phyloP scores from a whole-genome alignment of 2,888 invertebrate species.

The Drosophila bunnanda region DNA sequence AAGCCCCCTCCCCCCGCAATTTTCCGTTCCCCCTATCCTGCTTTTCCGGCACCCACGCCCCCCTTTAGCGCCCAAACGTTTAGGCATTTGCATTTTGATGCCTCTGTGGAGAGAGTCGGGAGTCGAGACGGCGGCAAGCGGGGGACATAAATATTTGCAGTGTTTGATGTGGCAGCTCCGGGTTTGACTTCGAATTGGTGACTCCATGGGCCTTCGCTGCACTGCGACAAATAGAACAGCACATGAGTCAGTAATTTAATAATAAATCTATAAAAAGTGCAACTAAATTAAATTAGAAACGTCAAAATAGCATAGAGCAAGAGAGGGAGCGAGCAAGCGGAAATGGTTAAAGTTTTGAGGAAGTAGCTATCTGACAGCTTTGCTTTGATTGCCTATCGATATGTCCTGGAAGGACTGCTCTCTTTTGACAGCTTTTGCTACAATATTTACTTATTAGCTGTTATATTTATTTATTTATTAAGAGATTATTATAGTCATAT shows the following conservation, averaged over 20 bases:
- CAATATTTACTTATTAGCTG: not conserved
- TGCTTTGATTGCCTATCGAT: not conserved
- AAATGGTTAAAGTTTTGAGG: not conserved
- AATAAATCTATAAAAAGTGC: not conserved
- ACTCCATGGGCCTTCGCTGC: slow-evolving; percentile 6
- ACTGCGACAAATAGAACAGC: not conserved
- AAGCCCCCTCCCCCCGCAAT: not conserved
- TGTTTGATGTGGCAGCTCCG: slow-evolving; percentile 71
- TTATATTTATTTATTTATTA: not conserved
- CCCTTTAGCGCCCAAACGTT: slow-evolving; percentile 52
- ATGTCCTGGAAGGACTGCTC: not conserved
- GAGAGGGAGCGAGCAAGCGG: not conserved
- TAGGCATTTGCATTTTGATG: slow-evolving; percentile 80
- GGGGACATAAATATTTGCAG: slow-evolving; percentile 78
- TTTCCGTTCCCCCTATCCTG: not conserved
- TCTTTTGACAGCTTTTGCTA: not conserved
- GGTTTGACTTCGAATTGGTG: slow-evolving; percentile 49
- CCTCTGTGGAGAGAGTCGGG: slow-evolving; percentile 7
- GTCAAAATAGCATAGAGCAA: not conserved
- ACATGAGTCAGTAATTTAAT: not conserved
- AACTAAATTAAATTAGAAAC: not conserved
- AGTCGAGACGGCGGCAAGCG: slow-evolving; percentile 3
- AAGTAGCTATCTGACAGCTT: not conserved
- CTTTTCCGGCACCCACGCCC: slow-evolving; percentile 1
- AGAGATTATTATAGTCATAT: not conserved